Evolutionary conservation across 2,888 invertebrate species (phyloP).

Genomic region (Calliphora vomitoria): DNA sequence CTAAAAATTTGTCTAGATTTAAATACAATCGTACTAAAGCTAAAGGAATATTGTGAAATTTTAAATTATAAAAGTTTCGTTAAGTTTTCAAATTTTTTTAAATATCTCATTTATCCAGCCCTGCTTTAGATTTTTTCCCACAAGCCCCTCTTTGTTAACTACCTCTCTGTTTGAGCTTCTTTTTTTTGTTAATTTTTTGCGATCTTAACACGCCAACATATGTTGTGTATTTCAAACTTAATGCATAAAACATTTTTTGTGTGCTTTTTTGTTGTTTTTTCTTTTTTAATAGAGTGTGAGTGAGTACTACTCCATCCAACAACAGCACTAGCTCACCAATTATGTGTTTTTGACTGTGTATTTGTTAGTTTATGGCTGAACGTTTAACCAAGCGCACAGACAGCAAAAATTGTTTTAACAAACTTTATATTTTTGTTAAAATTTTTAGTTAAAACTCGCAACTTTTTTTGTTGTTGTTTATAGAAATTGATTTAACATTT

Average conservation of each 20-base stretch:
- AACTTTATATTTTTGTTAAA: constrained; percentile 56
- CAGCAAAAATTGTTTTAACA: constrained; percentile 39
- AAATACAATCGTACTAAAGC: no score
- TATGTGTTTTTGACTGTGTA: constrained; percentile 13
- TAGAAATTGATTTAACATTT: neutral
- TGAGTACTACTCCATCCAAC: constrained; percentile 8
- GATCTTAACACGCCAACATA: constrained; percentile 61
- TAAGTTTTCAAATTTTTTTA: neutral
- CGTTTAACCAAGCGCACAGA: constrained; percentile 66
- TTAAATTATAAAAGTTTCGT: neutral
- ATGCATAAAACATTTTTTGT: constrained; percentile 64
- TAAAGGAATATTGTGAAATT: no score
- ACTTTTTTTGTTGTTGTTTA: constrained; percentile 35
- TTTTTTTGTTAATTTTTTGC: constrained; percentile 48
- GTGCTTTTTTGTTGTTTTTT: constrained; percentile 29
- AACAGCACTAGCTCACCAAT: constrained; percentile 53
- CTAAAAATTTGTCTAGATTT: neutral
- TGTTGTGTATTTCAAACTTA: constrained; percentile 28
- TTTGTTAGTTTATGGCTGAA: constrained; percentile 67
- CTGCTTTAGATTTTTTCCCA: neutral
- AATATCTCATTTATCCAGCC: neutral
- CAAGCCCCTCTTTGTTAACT: neutral
- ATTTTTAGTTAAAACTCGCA: neutral
- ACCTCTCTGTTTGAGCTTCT: constrained; percentile 63
- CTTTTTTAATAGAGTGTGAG: neutral